Base-by-base conservation (phyloP, 2,888 invertebrate genomes). In the Cosmorhoe ocellata region DNA sequence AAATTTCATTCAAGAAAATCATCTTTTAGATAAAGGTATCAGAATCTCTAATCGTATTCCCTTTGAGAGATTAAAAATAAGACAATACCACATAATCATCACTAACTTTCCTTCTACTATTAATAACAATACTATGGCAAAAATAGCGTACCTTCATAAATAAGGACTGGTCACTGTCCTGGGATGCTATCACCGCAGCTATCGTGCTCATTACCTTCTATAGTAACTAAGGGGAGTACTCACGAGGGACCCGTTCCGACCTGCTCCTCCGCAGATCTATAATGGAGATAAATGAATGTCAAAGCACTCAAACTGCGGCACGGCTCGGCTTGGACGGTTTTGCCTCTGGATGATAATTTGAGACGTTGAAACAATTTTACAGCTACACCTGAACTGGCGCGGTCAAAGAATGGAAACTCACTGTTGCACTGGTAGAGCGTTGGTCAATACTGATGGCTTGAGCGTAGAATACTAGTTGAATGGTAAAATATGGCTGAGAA, bases 241-340 rank as follows among this genome's bases (percentile, higher is more conserved):
- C 82, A 69, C 81, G 26, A 51, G 82, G 81, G 83, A 79, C 70
- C 64, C 75, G 67, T 79, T 72, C 66, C 52, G 54, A 55, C 54
- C 63, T 58, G 61, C 65, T 70, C 75, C 69, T 70, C 66, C 59
- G 59, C 74, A 81, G 79, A 82, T 83, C 79, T 79, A 66, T 82
- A 87, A 90, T 87, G 78, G 83, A 87, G 87, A 89, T 85, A 86
- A 87, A 90, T 88, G 82, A 80, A 82, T 82, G 87, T 83, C 87
- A 86, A 84, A 85, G 80, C 74, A 78, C 79, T 82, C 76, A 80
- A 83, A 84, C 78, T 76, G 77, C 76, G 53, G 48, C 66, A 64
- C 65, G 66, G 64, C 32, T 26, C 28, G 2, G 40, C 31, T 37
- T 32, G 40, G 37, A 36, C 10, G n/a, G 14, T 11, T 32, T 10